Base-by-base conservation (phyloP, 2,113 vertebrate genomes). In the Nestor notabilis region DNA sequence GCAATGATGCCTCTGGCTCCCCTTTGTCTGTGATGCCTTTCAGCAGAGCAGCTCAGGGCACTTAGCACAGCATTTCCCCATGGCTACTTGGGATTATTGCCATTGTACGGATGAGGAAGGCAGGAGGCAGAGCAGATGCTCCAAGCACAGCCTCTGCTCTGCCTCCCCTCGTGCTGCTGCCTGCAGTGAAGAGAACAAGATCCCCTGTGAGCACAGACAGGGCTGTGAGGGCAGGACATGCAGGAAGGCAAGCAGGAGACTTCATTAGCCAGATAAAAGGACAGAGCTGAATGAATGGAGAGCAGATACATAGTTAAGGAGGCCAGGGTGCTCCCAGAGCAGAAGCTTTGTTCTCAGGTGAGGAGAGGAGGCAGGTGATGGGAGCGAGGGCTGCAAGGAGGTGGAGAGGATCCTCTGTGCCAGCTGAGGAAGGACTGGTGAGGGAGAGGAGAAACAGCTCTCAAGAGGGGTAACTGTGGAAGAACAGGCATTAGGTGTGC, bases 181-280 rank as follows among this genome's bases (percentile, higher is more conserved):
- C 6, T 4, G n/a, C 7, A 9, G 58, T 33, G 50, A 20, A 47
- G 37, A 52, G 33, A 46, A 79, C 23, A 37, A 46, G 56, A 24
- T 50, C 27, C 19, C 23, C 21, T 0, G 0, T 6, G 28, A 49
- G 47, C 56, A 46, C 20, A 80, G 47, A 37, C 8, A 21, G 49
- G 44, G 33, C 86, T 56, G 27, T 23, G 55, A 56, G 41, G 15
- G 53, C 3, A 4, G 82, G 47, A 55, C 16, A 0, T 6, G 23
- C 3, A 2, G 25, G 5, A 65, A 5, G 19, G 20, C 0, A 0
- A 78, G 17, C 37, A 29, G 60, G 21, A 63, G 47, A 21, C 16
- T 61, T 61, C 69, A 71, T 77, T 47, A 71, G 43, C 50, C 39
- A 47, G 64, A 58, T 39, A 44, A 58, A 60, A 41, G 5, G 18